These are phyloP conservation scores for Nesogale talazaci DNA, from an alignment of 2,113 vertebrate genomes.

Conservation along the genomic window DNA sequence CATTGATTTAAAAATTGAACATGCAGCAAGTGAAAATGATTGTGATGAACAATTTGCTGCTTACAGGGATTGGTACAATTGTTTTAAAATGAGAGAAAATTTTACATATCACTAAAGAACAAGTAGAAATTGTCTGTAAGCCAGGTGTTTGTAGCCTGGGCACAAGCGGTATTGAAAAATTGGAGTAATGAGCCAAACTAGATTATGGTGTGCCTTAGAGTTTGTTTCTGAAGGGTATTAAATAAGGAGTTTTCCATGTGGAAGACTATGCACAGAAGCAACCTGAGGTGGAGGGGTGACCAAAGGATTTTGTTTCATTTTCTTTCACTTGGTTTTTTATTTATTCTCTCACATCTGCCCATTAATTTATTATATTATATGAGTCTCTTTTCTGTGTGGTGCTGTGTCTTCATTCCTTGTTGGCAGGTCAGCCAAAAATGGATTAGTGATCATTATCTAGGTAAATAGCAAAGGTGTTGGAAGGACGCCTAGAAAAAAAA, in stretches of 20 bases:
- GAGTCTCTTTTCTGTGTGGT: neutral
- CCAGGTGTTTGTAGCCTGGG: too few relatives aligned
- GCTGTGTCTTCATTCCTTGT: neutral
- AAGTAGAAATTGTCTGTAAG: too few relatives aligned
- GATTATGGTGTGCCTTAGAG: neutral
- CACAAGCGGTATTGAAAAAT: neutral
- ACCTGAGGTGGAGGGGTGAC: neutral
- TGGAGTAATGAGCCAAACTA: neutral
- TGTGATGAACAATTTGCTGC: too few relatives aligned
- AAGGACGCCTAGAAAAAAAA: neutral
- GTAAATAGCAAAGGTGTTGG: neutral
- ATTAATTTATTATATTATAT: too few relatives aligned
- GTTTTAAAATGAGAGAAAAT: too few relatives aligned
- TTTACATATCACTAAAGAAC: too few relatives aligned
- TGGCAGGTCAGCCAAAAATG: neutral
- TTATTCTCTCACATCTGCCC: neutral
- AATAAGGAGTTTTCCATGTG: neutral
- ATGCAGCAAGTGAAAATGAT: too few relatives aligned
- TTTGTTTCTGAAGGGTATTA: neutral
- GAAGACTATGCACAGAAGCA: neutral
- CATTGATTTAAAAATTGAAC: too few relatives aligned
- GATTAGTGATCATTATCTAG: neutral
- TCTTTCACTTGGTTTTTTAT: neutral
- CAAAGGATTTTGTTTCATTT: neutral
- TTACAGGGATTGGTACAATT: too few relatives aligned